Evolutionary conservation across 2,113 vertebrate species (phyloP).

Genomic region (Poeciliopsis occidentalis): DNA sequence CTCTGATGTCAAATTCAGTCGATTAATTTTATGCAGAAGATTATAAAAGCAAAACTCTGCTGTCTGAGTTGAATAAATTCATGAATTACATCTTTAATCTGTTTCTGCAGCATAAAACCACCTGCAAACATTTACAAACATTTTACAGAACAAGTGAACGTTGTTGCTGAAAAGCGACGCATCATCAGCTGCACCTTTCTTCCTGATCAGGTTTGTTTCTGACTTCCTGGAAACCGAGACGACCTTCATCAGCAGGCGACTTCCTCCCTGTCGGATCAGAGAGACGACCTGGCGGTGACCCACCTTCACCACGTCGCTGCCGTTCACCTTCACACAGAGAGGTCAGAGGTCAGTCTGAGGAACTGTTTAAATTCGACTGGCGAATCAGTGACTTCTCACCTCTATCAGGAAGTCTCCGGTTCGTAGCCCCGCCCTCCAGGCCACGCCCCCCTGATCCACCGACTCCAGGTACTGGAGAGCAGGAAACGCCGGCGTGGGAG

Average conservation of each 20-base stretch:
- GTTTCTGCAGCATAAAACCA: too few species aligned
- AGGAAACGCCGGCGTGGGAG: constrained; percentile 94
- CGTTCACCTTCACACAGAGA: constrained; percentile 86
- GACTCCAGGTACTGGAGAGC: constrained; percentile 97
- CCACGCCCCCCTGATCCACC: constrained; percentile 95
- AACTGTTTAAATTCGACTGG: not conserved
- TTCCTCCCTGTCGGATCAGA: constrained; percentile 95
- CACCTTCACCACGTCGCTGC: constrained; percentile 95
- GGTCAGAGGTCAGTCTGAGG: not conserved
- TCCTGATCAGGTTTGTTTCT: constrained; percentile 88
- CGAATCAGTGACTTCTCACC: constrained; percentile 46
- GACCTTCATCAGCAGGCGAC: constrained; percentile 95
- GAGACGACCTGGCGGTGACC: constrained; percentile 97
- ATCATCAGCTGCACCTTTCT: constrained; percentile 83
- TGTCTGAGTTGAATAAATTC: too few species aligned
- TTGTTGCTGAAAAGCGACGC: not conserved
- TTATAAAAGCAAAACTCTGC: too few species aligned
- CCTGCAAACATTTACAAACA: too few species aligned
- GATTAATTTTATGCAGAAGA: too few species aligned
- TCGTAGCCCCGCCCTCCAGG: constrained; percentile 92
- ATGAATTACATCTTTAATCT: too few species aligned
- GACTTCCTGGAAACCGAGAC: constrained; percentile 95
- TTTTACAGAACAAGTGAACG: too few species aligned
- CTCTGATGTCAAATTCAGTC: too few species aligned
- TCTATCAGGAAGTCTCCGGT: constrained; percentile 85